phyloP scores from a whole-genome alignment of 1,140 invertebrate species.

The Oreohelix idahoensis region DNA sequence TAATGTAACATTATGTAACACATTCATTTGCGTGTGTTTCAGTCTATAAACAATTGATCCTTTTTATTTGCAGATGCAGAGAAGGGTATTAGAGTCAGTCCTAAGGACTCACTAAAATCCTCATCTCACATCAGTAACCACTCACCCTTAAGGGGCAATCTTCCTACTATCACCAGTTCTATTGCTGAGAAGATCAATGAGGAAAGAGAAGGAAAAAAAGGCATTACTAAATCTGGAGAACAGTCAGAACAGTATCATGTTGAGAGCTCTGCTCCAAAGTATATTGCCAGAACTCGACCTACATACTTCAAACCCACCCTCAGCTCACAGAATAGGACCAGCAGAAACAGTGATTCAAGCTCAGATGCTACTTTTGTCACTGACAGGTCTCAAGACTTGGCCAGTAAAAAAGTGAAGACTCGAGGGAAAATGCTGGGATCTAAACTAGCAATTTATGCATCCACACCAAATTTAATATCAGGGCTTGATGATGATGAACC shows the following conservation, averaged over 20 bases:
- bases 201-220: constrained; percentile 21
- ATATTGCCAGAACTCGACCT: constrained; percentile 15
- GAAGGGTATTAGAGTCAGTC: not conserved
- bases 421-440: constrained; percentile 32
- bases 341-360: not conserved
- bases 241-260: not conserved
- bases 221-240: not conserved
- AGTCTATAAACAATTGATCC: not conserved
- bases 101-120: not conserved
- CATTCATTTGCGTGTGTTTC: too few relatives aligned
- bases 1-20: too few relatives aligned
- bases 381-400: not conserved
- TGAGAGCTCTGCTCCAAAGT: constrained; percentile 2
- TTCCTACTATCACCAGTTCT: not conserved
- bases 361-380: not conserved
- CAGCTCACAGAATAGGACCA: constrained; percentile 29
- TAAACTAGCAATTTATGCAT: constrained; percentile 51
- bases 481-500: constrained; percentile 37
- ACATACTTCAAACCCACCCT: constrained; percentile 29
- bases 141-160: not conserved
- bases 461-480: constrained; percentile 51
- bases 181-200: constrained; percentile 19
- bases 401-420: not conserved
- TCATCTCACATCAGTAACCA: not conserved
- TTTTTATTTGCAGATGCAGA: not conserved